A percentile compares a stretch with the other conserved stretches of the same genome.
Evolutionary conservation across 2,888 invertebrate genomes (phyloP).

Genomic region (Apomyelois bistriatella): DNA sequence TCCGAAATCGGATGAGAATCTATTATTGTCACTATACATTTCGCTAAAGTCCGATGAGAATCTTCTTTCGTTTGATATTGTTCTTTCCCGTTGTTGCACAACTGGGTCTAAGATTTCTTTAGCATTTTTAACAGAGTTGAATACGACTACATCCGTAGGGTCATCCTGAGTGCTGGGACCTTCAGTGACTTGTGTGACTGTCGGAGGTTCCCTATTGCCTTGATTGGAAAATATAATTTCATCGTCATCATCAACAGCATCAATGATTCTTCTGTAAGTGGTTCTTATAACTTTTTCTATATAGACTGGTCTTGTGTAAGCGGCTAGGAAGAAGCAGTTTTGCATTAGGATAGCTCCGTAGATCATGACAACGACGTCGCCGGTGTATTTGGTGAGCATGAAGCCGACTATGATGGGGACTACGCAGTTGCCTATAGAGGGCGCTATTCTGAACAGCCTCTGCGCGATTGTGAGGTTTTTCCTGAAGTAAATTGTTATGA

Average conservation of each 20-base stretch:
- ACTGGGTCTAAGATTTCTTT: constrained; percentile 63
- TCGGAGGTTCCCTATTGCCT: constrained; percentile 22
- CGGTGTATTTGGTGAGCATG: constrained; percentile 62
- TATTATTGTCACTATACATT: constrained; percentile 37
- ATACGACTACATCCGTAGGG: constrained; percentile 61
- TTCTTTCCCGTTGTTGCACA: constrained; percentile 50
- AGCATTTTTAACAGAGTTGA: constrained; percentile 57
- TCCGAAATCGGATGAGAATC: constrained; percentile 48
- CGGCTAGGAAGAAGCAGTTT: constrained; percentile 74
- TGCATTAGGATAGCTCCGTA: constrained; percentile 80
- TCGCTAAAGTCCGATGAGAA: constrained; percentile 58
- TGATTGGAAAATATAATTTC: constrained; percentile 79
- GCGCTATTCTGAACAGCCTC: constrained; percentile 72
- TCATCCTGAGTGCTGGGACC: constrained; percentile 48
- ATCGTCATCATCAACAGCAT: constrained; percentile 74
- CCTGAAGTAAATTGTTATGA: constrained; percentile 80
- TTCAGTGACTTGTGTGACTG: constrained; percentile 17
- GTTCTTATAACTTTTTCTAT: constrained; percentile 66
- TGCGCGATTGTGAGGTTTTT: constrained; percentile 75
- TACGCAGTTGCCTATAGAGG: constrained; percentile 75
- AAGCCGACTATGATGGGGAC: constrained; percentile 74
- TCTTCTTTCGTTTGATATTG: constrained; percentile 31
- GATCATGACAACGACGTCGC: constrained; percentile 71
- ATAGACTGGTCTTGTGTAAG: constrained; percentile 78
- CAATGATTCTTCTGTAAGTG: constrained; percentile 69